Conservation (phyloP, 2,797 vertebrate genomes). For the Helarctos malayanus region DNA sequence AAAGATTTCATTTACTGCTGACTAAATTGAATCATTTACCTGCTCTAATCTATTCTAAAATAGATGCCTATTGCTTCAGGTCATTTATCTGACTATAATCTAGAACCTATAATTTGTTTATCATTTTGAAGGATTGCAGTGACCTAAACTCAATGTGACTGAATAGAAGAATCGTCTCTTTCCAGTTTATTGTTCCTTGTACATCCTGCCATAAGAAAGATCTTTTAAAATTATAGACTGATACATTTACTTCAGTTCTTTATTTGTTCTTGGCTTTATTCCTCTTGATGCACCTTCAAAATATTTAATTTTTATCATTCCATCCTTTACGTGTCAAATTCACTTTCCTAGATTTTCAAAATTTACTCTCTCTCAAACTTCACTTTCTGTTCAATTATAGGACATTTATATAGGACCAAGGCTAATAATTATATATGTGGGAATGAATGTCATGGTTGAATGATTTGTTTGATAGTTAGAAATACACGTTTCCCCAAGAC, state of each 20-base stretch:
- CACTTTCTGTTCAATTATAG: not conserved
- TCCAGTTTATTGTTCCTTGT: not conserved
- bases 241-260: not conserved
- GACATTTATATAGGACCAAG: not conserved
- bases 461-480: not conserved
- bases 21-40: not conserved
- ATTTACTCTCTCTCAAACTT: not conserved
- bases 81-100: not conserved
- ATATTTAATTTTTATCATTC: not conserved
- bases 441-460: not conserved
- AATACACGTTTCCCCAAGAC: constrained; percentile 89
- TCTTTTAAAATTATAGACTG: not conserved
- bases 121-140: not conserved
- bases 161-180: not conserved
- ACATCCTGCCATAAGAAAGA: constrained; percentile 6
- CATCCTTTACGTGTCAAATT: constrained; percentile 3
- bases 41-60: constrained; percentile 53
- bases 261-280: not conserved
- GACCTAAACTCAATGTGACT: not conserved
- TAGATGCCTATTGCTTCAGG: not conserved
- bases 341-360: not conserved
- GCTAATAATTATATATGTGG: not conserved
- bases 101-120: constrained; percentile 37
- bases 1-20: constrained; percentile 2
- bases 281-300: not conserved